Base-by-base conservation (phyloP, 2,113 vertebrate genomes). In the Trogon surrucura region DNA sequence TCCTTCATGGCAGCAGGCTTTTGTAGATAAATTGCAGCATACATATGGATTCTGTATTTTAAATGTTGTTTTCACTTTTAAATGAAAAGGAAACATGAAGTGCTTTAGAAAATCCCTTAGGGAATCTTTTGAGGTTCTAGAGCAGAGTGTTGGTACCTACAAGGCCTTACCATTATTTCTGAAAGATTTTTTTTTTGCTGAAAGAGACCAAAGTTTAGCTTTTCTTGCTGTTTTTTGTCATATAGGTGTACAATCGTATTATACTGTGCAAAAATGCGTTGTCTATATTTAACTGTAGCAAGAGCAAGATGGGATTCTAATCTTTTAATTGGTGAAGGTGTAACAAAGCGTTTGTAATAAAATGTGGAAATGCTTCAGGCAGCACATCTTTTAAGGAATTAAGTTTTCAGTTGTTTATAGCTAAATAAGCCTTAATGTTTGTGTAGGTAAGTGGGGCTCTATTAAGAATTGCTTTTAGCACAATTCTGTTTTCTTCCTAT, bases 1-100 rank as follows among this genome's bases (percentile, higher is more conserved):
- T 88, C 67, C 30, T 58, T 66, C 17, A 27, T 57, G 60, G 66
- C 29, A 34, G 53, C n/a, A 67, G 32, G 12, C 26, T 71, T 91
- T 2, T 0, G 0, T 21, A 30, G 53, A 32, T 41, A 34, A 85
- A 47, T 60, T 36, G 16, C 0, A 0, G 16, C 2, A 4, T n/a
- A 3, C 1, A 0, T 26, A 15, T 32, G 34, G 29, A 29, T 85
- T 62, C 25, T 73, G 23, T 65, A 23, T 72, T 92, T 62, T 27
- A 72, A 53, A 48, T 41, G 21, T 20, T 81, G 41, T 26, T 87
- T 79, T 79, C 4, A 17, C 36, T 71, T 91, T 22, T 50, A 44
- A 93, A n/a, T 62, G 62, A 50, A 41, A 18, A 53, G n/a, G 48
- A 73, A 71, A 66, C 20, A 6, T 74, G 11, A 9, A 75, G n/a